Percentiles rank a stretch among this genome's conserved stretches.
Conservation (phyloP, 2,113 vertebrate genomes). For the Cisticola juncidis region DNA sequence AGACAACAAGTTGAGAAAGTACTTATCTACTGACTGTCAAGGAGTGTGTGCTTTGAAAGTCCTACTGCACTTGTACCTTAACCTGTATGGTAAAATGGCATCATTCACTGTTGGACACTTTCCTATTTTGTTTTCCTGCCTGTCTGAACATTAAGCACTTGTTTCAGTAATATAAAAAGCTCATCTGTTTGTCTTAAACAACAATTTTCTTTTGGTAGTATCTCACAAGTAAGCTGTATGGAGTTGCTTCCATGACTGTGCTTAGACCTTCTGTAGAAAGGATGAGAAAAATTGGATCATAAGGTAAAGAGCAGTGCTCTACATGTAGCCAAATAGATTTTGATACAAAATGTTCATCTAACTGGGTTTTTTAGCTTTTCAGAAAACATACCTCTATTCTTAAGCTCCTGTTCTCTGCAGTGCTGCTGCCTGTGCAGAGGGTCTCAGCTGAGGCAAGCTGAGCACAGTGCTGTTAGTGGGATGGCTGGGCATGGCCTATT, state of each 20-base stretch:
- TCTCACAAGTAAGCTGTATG: neutral
- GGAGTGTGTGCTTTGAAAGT: neutral
- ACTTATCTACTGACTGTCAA: neutral
- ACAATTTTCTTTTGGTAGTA: neutral
- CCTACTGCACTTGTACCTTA: neutral
- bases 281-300: neutral
- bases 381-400: neutral
- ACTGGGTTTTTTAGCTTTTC: neutral
- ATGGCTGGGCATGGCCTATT: neutral
- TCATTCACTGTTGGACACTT: neutral
- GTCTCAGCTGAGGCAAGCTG: neutral
- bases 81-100: neutral
- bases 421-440: neutral
- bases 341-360: neutral
- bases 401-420: neutral
- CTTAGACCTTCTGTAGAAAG: neutral
- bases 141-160: neutral
- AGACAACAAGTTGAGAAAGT: constrained; percentile 10
- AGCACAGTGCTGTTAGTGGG: neutral
- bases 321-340: neutral
- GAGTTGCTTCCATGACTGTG: neutral
- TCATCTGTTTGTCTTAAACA: neutral
- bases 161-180: neutral
- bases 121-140: neutral
- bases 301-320: neutral